phyloP scores from a whole-genome alignment of 2,113 vertebrate genomes.

The Tamias sibiricus region DNA sequence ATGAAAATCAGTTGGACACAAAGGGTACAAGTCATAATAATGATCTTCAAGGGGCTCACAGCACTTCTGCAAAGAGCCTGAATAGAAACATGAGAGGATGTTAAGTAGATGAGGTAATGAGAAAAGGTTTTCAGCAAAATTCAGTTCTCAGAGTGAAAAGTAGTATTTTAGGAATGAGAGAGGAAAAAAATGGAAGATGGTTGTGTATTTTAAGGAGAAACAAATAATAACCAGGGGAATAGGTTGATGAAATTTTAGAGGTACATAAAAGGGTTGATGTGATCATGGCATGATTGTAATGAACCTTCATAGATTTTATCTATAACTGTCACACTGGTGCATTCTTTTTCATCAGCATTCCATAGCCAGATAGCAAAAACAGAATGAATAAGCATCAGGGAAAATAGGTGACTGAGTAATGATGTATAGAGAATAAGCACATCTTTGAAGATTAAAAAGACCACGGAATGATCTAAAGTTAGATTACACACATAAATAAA shows the following conservation, averaged over 20 bases:
- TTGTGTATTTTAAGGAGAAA: constrained; percentile 29
- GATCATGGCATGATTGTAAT: neutral
- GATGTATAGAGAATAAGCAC: neutral
- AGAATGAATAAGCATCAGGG: neutral
- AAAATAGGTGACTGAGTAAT: constrained; percentile 36
- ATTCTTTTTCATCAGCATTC: constrained; percentile 41
- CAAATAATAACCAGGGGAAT: neutral
- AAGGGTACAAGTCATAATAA: neutral
- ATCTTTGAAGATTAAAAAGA: constrained; percentile 63
- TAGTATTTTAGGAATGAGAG: neutral
- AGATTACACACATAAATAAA: constrained; percentile 54
- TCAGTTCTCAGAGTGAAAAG: neutral
- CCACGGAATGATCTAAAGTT: neutral
- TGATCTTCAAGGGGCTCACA: neutral
- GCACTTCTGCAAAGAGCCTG: neutral
- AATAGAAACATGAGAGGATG: neutral
- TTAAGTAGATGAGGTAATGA: neutral
- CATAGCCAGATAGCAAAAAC: neutral
- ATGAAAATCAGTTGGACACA: neutral
- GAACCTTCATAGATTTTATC: neutral
- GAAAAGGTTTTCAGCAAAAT: neutral
- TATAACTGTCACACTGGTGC: neutral
- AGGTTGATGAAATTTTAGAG: constrained; percentile 33
- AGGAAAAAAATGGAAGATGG: neutral
- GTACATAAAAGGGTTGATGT: neutral